phyloP scores from a whole-genome alignment of 2,888 invertebrate genomes.

The Drosophila subsilvestris region DNA sequence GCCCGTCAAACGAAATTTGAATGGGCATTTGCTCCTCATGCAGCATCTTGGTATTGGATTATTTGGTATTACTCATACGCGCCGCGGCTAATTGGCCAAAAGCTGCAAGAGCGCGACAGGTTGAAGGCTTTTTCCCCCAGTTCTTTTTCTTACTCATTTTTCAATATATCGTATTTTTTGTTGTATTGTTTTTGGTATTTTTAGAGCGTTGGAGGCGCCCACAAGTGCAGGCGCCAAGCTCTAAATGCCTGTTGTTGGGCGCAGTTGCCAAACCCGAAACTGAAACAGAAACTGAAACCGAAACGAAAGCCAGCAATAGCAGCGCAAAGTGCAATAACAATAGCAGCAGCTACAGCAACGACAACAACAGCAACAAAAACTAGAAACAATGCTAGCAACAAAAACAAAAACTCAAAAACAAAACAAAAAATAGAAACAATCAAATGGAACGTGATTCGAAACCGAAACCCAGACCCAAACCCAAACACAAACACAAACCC shows the following conservation, averaged over 20 bases:
- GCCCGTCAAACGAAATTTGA: too few relatives aligned
- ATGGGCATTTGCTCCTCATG: too few relatives aligned
- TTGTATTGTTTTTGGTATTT: slow-evolving; percentile 2
- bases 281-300: not conserved
- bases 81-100: slow-evolving; percentile 71
- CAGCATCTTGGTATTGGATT: too few relatives aligned
- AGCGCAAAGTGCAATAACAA: slow-evolving; percentile 43
- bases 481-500: slow-evolving; percentile 39
- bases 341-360: not conserved
- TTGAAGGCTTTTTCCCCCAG: slow-evolving; percentile 45
- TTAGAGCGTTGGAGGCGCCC: slow-evolving; percentile 14
- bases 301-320: slow-evolving; percentile 14
- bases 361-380: slow-evolving; percentile 3
- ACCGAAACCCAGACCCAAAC: slow-evolving; percentile 18
- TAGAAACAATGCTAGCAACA: slow-evolving; percentile 19
- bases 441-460: slow-evolving; percentile 54
- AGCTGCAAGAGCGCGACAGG: slow-evolving; percentile 62
- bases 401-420: slow-evolving; percentile 14
- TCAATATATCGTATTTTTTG: not conserved
- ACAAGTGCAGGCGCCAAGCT: slow-evolving; percentile 46
- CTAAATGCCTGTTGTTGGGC: slow-evolving; percentile 34
- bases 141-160: slow-evolving; percentile 5
- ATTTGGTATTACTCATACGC: slow-evolving; percentile 70
- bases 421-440: slow-evolving; percentile 35
- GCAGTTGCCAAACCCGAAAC: slow-evolving; percentile 47